Percentiles rank a stretch among this genome's conserved stretches.
Conservation (phyloP, 2,797 vertebrate species). For the Heliangelus exortis region DNA sequence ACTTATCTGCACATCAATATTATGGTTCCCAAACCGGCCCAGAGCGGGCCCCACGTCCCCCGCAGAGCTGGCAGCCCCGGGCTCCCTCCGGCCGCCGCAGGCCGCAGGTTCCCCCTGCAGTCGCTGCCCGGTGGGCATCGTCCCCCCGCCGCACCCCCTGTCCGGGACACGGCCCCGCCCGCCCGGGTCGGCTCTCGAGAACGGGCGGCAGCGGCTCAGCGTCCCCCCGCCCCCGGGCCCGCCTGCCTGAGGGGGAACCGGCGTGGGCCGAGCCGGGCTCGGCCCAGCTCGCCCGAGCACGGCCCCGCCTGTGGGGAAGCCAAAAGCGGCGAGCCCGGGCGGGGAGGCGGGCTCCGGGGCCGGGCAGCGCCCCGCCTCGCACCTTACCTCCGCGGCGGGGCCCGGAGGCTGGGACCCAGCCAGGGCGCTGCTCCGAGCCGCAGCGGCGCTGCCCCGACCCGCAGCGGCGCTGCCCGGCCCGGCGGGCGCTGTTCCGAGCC, state of each 20-base stretch:
- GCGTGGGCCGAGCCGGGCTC: neutral
- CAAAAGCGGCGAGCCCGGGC: neutral
- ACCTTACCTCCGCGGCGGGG: neutral
- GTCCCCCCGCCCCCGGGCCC: neutral
- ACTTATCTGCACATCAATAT: neutral
- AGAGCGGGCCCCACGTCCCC: too few relatives aligned
- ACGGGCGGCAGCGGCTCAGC: neutral
- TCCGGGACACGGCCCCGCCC: neutral
- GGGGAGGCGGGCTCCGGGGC: neutral
- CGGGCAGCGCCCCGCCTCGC: neutral
- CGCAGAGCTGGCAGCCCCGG: neutral
- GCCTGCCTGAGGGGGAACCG: neutral
- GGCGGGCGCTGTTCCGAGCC: neutral
- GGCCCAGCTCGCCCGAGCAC: neutral
- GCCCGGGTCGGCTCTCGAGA: neutral
- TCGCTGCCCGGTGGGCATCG: neutral
- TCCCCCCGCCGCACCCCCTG: neutral
- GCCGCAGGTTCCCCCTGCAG: neutral
- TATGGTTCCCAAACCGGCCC: accelerated
- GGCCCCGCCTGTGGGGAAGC: neutral
- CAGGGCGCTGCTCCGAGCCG: neutral
- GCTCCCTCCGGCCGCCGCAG: too few relatives aligned
- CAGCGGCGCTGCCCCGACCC: neutral
- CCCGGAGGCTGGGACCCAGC: neutral
- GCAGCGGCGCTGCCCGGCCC: neutral